Percentiles rank a stretch among this genome's conserved stretches.
These are phyloP conservation scores for Drosophila erecta DNA, from an alignment of 1,140 invertebrate genomes.

Conservation along the genomic window DNA sequence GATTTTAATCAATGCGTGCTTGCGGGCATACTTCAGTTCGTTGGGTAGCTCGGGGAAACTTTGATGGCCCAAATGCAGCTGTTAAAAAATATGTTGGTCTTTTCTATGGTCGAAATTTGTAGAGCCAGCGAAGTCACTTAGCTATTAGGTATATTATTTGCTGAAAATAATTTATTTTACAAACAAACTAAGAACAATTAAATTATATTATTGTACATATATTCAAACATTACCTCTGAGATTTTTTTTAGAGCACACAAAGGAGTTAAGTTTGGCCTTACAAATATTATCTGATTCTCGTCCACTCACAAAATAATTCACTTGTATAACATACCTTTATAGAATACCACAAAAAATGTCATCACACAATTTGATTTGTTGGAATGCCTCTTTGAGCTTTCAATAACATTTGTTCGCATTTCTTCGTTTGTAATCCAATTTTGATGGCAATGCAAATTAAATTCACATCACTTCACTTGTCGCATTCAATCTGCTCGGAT, in stretches of 20 bases:
- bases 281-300: neutral
- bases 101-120: neutral
- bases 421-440: constrained; percentile 65
- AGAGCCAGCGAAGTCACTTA: too few relatives aligned
- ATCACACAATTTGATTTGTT: constrained; percentile 44
- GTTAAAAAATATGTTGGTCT: neutral
- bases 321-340: constrained; percentile 14
- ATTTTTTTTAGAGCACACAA: neutral
- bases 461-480: constrained; percentile 80
- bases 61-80: neutral
- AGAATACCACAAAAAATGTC: constrained; percentile 10
- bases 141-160: too few relatives aligned
- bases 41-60: neutral
- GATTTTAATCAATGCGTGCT: constrained; percentile 61
- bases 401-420: constrained; percentile 33
- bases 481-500: constrained; percentile 74
- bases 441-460: constrained; percentile 73
- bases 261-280: neutral
- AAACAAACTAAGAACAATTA: too few relatives aligned
- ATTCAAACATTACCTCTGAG: too few relatives aligned
- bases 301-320: constrained; percentile 16
- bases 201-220: too few relatives aligned
- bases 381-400: constrained; percentile 27
- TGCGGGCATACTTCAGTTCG: neutral
- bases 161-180: too few relatives aligned